phyloP scores from a whole-genome alignment of 1,140 invertebrate genomes.

The Drosophila nannoptera region DNA sequence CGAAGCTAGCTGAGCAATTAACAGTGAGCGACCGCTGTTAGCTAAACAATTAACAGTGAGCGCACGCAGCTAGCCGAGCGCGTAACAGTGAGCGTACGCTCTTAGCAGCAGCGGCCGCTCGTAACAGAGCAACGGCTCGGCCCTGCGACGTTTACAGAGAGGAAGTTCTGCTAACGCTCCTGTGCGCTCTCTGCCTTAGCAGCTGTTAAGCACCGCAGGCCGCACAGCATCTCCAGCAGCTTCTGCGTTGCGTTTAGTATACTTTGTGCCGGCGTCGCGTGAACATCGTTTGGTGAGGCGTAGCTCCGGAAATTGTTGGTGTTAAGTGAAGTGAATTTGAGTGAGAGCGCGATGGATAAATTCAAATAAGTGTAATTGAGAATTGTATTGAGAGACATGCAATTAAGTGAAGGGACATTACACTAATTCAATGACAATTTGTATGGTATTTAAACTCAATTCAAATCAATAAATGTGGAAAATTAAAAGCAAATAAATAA shows the following conservation, averaged over 20 bases:
- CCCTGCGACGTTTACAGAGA: not conserved
- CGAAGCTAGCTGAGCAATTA: too few relatives aligned
- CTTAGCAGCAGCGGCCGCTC: not conserved
- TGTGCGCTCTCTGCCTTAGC: not conserved
- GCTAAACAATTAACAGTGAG: not conserved
- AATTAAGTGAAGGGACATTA: not conserved
- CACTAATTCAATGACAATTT: not conserved
- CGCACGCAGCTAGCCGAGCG: not conserved
- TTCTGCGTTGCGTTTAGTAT: constrained; percentile 54
- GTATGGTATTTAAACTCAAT: too few relatives aligned
- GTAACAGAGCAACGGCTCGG: not conserved
- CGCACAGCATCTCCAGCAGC: constrained; percentile 36
- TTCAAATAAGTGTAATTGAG: not conserved
- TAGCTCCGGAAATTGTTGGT: constrained; percentile 10
- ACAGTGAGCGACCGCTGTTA: not conserved
- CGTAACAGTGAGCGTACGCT: too few relatives aligned
- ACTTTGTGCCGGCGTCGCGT: constrained; percentile 66
- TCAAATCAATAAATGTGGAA: not conserved
- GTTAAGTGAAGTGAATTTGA: constrained; percentile 13
- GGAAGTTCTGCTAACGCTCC: not conserved
- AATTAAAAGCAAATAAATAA: not conserved
- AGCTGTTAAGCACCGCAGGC: constrained; percentile 10
- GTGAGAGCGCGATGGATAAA: not conserved
- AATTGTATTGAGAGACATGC: not conserved
- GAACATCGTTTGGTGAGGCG: constrained; percentile 46